phyloP scores from a whole-genome alignment of 2,113 vertebrate species.

The Sterna hirundo region DNA sequence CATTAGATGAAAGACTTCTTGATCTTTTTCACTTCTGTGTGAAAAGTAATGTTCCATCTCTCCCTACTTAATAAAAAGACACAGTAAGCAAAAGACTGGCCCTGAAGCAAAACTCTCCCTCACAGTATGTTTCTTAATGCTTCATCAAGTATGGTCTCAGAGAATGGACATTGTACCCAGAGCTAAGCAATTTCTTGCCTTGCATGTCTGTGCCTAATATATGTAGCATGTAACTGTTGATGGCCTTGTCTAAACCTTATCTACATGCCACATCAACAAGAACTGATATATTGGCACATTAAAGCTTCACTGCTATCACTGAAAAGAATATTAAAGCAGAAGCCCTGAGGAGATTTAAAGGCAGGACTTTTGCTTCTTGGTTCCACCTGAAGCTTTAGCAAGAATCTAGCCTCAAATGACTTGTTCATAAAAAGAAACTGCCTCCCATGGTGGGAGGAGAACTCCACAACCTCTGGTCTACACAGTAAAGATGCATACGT shows the following conservation, averaged over 20 bases:
- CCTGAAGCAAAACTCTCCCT: neutral
- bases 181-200: neutral
- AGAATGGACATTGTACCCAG: neutral
- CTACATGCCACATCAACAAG: neutral
- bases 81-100: neutral
- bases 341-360: neutral
- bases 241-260: neutral
- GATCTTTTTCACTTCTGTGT: constrained; percentile 20
- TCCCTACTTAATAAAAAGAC: constrained; percentile 22
- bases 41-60: constrained; percentile 9
- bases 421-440: neutral
- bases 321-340: neutral
- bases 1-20: constrained; percentile 47
- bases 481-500: neutral
- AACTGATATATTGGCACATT: neutral
- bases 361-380: neutral
- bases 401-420: neutral
- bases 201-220: neutral
- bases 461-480: neutral
- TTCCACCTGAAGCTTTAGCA: neutral
- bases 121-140: neutral
- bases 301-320: neutral
- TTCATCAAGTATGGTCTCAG: neutral
- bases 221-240: neutral
- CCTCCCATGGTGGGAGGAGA: neutral